A percentile compares a stretch with the other conserved stretches of the same genome.
Evolutionary conservation across 2,797 vertebrate genomes (phyloP).

Genomic region (Argentina silus): DNA sequence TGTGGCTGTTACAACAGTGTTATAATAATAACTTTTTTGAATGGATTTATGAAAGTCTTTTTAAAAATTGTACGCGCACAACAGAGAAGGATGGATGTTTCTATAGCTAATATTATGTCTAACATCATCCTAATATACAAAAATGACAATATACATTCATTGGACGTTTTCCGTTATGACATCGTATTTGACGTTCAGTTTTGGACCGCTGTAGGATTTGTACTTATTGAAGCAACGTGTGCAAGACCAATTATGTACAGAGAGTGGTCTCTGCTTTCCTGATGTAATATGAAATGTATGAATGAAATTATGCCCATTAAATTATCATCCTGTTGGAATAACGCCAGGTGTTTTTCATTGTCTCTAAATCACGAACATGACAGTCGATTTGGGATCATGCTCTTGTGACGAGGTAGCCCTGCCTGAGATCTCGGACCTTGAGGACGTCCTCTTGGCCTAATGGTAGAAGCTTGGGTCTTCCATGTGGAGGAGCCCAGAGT

Average conservation of each 20-base stretch:
- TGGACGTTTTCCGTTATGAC: no score
- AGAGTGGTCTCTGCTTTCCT: background rate
- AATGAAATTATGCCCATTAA: constrained; percentile 19
- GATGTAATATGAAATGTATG: background rate
- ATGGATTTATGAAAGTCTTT: background rate
- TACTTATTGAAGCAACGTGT: background rate
- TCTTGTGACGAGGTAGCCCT: no score
- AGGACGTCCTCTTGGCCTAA: no score
- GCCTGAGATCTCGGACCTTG: no score
- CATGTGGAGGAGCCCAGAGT: no score
- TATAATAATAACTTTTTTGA: background rate
- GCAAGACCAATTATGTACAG: background rate
- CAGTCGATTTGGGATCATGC: no score
- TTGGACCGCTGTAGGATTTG: background rate
- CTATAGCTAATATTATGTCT: background rate
- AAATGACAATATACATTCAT: background rate
- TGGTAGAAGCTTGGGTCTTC: no score
- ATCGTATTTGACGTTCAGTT: background rate
- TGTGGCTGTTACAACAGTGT: background rate
- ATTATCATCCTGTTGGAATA: constrained; percentile 28
- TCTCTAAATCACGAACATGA: no score
- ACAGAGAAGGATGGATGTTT: constrained; percentile 5
- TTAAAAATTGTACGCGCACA: background rate
- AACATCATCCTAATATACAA: background rate
- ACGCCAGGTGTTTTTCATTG: background rate